Percentiles rank a stretch among this genome's conserved stretches.
These are phyloP conservation scores for Podiceps cristatus DNA, from an alignment of 2,113 vertebrate genomes.

Conservation along the genomic window DNA sequence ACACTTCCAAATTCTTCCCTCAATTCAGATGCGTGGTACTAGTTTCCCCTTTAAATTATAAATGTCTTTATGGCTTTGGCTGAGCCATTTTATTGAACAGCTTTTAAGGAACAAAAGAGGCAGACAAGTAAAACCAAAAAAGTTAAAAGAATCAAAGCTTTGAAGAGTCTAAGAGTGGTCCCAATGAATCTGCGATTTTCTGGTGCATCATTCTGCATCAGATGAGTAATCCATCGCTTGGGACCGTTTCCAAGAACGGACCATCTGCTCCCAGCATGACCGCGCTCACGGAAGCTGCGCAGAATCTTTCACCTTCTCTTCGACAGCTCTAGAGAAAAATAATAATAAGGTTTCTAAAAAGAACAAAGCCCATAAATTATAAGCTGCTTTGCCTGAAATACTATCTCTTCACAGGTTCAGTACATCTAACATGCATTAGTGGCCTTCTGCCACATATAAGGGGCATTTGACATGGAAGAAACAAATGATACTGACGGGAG, in stretches of 20 bases:
- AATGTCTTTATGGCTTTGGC: neutral
- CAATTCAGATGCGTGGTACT: neutral
- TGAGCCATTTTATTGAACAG: neutral
- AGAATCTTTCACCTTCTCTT: slow-evolving; percentile 55
- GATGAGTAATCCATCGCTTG: slow-evolving; percentile 58
- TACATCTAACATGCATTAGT: slow-evolving; percentile 3
- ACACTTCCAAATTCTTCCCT: neutral
- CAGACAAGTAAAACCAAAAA: neutral
- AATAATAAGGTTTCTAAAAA: neutral
- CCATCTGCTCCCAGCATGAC: slow-evolving; percentile 67
- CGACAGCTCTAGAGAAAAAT: slow-evolving; percentile 43
- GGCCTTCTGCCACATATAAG: slow-evolving; percentile 15
- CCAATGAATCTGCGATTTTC: slow-evolving; percentile 61
- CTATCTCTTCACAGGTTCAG: neutral
- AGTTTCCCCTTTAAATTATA: neutral
- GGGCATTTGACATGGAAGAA: slow-evolving; percentile 24
- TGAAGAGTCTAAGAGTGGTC: slow-evolving; percentile 35
- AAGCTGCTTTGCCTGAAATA: slow-evolving; percentile 38
- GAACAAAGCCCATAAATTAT: slow-evolving; percentile 5
- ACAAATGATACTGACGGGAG: slow-evolving; percentile 1
- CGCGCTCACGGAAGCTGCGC: neutral
- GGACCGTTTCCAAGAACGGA: slow-evolving; percentile 60
- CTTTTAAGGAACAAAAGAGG: neutral
- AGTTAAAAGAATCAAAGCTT: slow-evolving; percentile 5
- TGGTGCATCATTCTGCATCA: slow-evolving; percentile 58